Conservation (phyloP, 2,113 vertebrate genomes). For the Coreoperca whiteheadi region DNA sequence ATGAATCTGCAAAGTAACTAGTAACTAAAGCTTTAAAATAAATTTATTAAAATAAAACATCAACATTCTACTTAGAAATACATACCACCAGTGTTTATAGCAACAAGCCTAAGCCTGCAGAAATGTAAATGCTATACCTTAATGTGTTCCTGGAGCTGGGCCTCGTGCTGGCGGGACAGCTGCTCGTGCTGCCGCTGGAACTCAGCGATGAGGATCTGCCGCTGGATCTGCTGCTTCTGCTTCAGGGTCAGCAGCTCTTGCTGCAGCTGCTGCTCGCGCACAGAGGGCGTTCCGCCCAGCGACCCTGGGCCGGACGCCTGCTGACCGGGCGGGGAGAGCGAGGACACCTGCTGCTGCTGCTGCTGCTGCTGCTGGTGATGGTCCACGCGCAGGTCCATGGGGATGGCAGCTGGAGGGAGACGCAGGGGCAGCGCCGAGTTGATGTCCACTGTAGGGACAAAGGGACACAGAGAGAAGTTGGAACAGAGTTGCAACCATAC, state of each 20-base stretch:
- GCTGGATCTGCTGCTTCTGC: conserved; percentile 98
- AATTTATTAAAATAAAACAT: too few species aligned
- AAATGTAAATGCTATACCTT: conserved; percentile 81
- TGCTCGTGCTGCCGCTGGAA: conserved; percentile 98
- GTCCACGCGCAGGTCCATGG: conserved; percentile 97
- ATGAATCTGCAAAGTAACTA: too few species aligned
- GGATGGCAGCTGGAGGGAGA: conserved; percentile 91
- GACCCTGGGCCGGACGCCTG: conserved; percentile 43
- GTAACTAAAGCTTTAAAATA: too few species aligned
- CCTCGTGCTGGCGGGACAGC: conserved; percentile 97
- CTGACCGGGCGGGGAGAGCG: conserved; percentile 82
- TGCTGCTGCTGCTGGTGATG: conserved; percentile 84
- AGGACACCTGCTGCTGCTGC: conserved; percentile 87
- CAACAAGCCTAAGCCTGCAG: background rate
- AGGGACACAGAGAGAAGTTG: conserved; percentile 1
- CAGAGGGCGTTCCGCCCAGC: conserved; percentile 57
- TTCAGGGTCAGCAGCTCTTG: conserved; percentile 97
- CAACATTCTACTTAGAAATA: too few species aligned
- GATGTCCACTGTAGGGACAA: conserved; percentile 89
- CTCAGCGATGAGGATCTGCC: conserved; percentile 97
- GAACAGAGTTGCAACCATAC: background rate
- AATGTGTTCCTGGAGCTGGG: conserved; percentile 96
- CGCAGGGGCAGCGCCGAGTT: conserved; percentile 93
- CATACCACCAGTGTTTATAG: background rate
- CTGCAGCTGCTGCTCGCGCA: conserved; percentile 95